Percentiles rank a stretch among this genome's conserved stretches.
Conservation (phyloP, 2,888 invertebrate species). For the Neocrepidodera transversa region DNA sequence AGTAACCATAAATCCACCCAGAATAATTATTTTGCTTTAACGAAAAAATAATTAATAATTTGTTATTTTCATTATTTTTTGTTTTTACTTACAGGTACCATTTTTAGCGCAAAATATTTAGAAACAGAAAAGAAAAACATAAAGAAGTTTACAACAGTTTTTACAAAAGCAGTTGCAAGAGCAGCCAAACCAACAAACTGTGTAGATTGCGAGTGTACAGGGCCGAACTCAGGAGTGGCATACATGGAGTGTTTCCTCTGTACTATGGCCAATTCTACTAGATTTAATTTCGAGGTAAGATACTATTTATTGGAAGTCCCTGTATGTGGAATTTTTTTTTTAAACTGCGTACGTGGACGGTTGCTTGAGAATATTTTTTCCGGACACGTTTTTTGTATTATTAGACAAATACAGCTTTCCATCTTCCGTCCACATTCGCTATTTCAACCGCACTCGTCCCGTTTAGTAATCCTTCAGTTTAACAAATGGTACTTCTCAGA, state of each 20-base stretch:
- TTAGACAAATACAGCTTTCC: slow-evolving; percentile 29
- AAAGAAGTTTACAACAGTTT: slow-evolving; percentile 71
- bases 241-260: slow-evolving; percentile 73
- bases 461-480: slow-evolving; percentile 54
- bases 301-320: no score
- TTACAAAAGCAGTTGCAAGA: slow-evolving; percentile 70
- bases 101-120: slow-evolving; percentile 70
- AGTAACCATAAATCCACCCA: no score
- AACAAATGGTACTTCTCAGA: slow-evolving; percentile 54
- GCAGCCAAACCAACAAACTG: slow-evolving; percentile 68
- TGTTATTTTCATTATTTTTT: no score
- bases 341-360: no score
- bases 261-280: slow-evolving; percentile 44
- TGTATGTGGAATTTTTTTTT: no score
- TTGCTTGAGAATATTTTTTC: slow-evolving; percentile 24
- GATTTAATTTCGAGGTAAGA: slow-evolving; percentile 44
- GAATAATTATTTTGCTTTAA: no score
- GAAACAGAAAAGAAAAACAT: slow-evolving; percentile 65
- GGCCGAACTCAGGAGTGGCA: slow-evolving; percentile 70
- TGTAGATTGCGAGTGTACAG: slow-evolving; percentile 74
- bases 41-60: no score
- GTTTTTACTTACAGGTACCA: no score
- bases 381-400: slow-evolving; percentile 27
- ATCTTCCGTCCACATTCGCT: slow-evolving; percentile 38
- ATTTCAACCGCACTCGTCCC: slow-evolving; percentile 50